These are phyloP conservation scores for Micoletzkya japonica DNA, from an alignment of 2,888 invertebrate genomes.

Conservation along the genomic window DNA sequence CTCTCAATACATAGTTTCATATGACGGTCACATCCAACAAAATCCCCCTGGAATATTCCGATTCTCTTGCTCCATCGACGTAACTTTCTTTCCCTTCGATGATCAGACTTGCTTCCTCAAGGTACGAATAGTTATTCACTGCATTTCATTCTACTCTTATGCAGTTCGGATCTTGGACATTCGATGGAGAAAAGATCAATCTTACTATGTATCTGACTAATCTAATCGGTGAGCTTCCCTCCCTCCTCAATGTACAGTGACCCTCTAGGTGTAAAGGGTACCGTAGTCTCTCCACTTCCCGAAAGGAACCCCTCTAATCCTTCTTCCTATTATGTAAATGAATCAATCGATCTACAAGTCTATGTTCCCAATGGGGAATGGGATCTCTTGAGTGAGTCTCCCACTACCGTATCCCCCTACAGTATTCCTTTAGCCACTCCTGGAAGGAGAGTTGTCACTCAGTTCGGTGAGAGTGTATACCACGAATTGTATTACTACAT, in stretches of 20 bases:
- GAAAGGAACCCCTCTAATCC: slow-evolving; percentile 30
- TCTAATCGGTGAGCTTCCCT: slow-evolving; percentile 36
- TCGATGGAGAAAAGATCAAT: slow-evolving; percentile 46
- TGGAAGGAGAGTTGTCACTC: slow-evolving; percentile 43
- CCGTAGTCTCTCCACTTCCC: slow-evolving; percentile 33
- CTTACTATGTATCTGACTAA: slow-evolving; percentile 40
- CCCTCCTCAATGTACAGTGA: not conserved
- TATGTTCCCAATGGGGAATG: slow-evolving; percentile 49
- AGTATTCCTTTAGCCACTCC: slow-evolving; percentile 35
- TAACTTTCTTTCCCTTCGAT: slow-evolving; percentile 52
- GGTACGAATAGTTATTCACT: slow-evolving; percentile 12
- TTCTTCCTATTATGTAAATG: slow-evolving; percentile 45
- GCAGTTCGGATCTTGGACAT: slow-evolving; percentile 42
- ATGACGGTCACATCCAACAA: slow-evolving; percentile 43
- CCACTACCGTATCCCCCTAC: not conserved
- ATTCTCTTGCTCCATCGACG: slow-evolving; percentile 46
- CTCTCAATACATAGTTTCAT: slow-evolving; percentile 43
- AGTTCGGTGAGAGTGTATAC: slow-evolving; percentile 42
- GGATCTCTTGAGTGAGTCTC: slow-evolving; percentile 39
- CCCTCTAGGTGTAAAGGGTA: slow-evolving; percentile 35
- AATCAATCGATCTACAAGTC: slow-evolving; percentile 49
- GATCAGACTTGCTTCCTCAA: slow-evolving; percentile 47
- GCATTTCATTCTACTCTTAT: not conserved
- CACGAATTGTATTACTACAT: slow-evolving; percentile 51
- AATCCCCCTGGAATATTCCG: slow-evolving; percentile 51